Evolutionary conservation across 2,113 vertebrate species (phyloP).

Genomic region (Eleginops maclovinus): DNA sequence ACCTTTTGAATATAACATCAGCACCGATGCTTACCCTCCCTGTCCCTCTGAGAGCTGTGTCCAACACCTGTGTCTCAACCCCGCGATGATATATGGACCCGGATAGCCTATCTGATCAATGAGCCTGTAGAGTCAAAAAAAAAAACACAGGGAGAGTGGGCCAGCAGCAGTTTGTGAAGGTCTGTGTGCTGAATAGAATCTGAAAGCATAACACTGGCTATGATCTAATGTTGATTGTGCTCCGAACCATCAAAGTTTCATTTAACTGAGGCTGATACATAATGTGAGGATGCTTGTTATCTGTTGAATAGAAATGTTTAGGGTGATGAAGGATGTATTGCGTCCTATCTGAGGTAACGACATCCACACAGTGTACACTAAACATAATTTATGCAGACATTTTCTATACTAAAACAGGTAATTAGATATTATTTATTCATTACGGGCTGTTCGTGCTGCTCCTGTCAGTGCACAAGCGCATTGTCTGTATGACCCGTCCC

Average conservation of each 20-base stretch:
- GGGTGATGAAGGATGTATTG: not conserved
- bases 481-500: not conserved
- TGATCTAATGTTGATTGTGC: conserved; percentile 15
- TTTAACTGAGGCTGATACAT: not conserved
- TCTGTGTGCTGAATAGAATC: not conserved
- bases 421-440: not conserved
- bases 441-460: not conserved
- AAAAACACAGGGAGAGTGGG: conserved; percentile 18
- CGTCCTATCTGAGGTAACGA: not conserved
- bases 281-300: conserved; percentile 3
- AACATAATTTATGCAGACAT: not conserved
- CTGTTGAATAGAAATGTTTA: conserved; percentile 19
- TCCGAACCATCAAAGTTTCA: not conserved
- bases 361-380: not conserved
- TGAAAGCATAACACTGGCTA: conserved; percentile 12
- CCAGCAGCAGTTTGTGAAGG: conserved; percentile 21
- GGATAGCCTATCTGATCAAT: conserved; percentile 35
- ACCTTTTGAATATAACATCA: conserved; percentile 31
- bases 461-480: not conserved
- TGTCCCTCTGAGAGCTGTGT: conserved; percentile 28
- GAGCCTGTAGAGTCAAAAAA: not conserved
- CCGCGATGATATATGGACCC: conserved; percentile 36
- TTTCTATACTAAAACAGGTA: not conserved
- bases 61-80: too few relatives aligned
- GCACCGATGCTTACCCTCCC: not conserved